phyloP scores from a whole-genome alignment of 2,797 vertebrate species.

The Mycteria americana region DNA sequence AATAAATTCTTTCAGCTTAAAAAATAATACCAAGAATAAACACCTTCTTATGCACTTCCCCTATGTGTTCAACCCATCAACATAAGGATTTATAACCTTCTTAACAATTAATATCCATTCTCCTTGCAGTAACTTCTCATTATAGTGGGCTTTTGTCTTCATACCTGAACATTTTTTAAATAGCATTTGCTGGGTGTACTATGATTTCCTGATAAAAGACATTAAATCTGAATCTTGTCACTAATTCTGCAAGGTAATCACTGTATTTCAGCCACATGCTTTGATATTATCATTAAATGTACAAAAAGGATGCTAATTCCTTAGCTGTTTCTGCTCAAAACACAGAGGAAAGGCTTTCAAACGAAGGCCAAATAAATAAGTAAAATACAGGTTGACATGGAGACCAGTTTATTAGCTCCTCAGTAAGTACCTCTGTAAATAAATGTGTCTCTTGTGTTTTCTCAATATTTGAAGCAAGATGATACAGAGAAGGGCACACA shows the following conservation, averaged over 20 bases:
- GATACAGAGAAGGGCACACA: neutral
- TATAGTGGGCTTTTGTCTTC: neutral
- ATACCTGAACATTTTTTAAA: neutral
- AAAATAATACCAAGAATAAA: conserved; percentile 34
- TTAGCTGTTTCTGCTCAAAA: neutral
- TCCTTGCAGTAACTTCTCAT: conserved; percentile 17
- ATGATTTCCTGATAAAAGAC: neutral
- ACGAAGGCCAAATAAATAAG: conserved; percentile 10
- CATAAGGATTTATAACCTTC: conserved; percentile 29
- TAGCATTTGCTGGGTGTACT: neutral
- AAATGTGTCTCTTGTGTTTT: conserved; percentile 3
- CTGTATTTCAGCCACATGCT: neutral
- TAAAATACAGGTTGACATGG: conserved; percentile 22
- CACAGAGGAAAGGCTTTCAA: neutral
- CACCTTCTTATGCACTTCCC: neutral
- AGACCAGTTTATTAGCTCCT: conserved; percentile 34
- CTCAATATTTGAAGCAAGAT: neutral
- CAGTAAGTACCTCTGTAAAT: conserved; percentile 28
- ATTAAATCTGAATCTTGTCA: neutral
- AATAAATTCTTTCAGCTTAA: neutral
- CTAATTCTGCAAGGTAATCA: neutral
- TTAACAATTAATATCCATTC: conserved; percentile 41
- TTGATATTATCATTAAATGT: neutral
- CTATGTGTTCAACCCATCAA: neutral
- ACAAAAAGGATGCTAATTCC: neutral